Conservation (phyloP, 2,113 vertebrate species). For the Neolamprologus tretocephalus region DNA sequence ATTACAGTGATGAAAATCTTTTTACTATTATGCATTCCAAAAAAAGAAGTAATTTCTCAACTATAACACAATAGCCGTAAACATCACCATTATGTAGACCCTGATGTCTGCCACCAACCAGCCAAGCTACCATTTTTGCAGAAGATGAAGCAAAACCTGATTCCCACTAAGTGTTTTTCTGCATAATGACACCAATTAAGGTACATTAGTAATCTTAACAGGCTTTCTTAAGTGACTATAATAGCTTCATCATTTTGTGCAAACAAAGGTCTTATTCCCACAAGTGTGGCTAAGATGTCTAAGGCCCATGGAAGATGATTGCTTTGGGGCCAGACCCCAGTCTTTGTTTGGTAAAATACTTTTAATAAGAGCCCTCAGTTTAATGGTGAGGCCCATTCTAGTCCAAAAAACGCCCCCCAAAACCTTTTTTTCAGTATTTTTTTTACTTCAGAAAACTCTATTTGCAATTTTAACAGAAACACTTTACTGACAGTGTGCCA, state of each 20-base stretch:
- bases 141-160: neutral
- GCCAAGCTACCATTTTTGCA: neutral
- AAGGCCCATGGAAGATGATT: neutral
- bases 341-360: neutral
- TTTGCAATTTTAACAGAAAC: neutral
- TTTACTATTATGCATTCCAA: neutral
- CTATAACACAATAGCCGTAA: neutral
- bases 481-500: neutral
- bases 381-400: neutral
- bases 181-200: conserved; percentile 32
- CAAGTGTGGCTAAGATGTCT: neutral
- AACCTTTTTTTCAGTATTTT: neutral
- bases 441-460: neutral
- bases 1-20: neutral
- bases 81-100: neutral
- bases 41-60: neutral
- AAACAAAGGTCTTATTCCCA: conserved; percentile 5
- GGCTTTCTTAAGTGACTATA: conserved; percentile 30
- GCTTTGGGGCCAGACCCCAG: neutral
- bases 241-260: conserved; percentile 11
- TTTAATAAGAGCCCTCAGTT: neutral
- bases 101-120: neutral
- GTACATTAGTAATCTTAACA: conserved; percentile 27
- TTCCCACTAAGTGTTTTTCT: conserved; percentile 3
- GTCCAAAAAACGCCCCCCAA: fast-evolving